These are phyloP conservation scores for Spheniscus humboldti DNA, from an alignment of 2,797 vertebrate species.

Conservation along the genomic window DNA sequence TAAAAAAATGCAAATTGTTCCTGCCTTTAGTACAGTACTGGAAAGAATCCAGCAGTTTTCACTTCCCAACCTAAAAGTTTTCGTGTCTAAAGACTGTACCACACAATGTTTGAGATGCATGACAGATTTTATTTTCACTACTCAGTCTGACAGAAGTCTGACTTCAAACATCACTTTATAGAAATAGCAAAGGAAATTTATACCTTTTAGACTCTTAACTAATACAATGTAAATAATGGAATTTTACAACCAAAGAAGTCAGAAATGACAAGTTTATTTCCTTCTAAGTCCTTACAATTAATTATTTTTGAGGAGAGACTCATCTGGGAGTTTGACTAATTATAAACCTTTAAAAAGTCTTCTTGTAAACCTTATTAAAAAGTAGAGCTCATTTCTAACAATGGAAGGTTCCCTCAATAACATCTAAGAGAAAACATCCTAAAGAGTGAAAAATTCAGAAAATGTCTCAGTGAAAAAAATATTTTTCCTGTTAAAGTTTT, in stretches of 20 bases:
- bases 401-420: neutral
- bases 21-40: neutral
- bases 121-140: neutral
- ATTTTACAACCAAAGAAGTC: neutral
- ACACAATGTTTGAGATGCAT: neutral
- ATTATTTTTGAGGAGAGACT: neutral
- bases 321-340: neutral
- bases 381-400: neutral
- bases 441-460: neutral
- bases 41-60: neutral
- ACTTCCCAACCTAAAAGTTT: neutral
- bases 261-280: neutral
- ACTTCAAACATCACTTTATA: neutral
- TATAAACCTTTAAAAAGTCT: neutral
- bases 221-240: neutral
- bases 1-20: neutral
- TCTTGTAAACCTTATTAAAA: neutral
- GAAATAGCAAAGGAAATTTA: neutral
- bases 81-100: neutral
- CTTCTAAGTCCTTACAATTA: neutral
- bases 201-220: neutral
- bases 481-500: conserved; percentile 18
- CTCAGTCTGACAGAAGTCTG: neutral
- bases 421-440: neutral
- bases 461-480: neutral